Conservation (phyloP, 2,888 invertebrate species). For the Calliopum simillimum region DNA sequence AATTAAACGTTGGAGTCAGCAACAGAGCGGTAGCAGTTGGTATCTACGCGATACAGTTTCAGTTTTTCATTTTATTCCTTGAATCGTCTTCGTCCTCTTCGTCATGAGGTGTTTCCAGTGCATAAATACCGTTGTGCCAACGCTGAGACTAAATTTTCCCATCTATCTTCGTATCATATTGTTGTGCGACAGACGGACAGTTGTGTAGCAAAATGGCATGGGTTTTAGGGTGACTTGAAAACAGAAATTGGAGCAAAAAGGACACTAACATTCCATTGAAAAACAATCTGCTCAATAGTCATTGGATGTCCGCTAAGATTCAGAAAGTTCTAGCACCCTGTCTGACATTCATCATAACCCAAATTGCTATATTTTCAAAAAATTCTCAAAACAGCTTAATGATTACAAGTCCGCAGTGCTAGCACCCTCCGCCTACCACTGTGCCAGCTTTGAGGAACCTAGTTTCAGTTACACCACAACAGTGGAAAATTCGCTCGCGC, state of each 20-base stretch:
- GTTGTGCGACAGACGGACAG: slow-evolving; percentile 20
- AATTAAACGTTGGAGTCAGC: slow-evolving; percentile 7
- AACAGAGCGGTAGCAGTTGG: slow-evolving; percentile 41
- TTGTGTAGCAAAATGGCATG: too few relatives aligned
- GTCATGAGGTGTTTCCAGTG: slow-evolving; percentile 35
- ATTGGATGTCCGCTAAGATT: too few relatives aligned
- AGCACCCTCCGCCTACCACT: neutral
- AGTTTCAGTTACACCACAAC: slow-evolving; percentile 21
- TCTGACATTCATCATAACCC: too few relatives aligned
- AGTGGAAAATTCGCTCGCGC: slow-evolving; percentile 33
- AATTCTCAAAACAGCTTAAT: too few relatives aligned
- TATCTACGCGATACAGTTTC: slow-evolving; percentile 44
- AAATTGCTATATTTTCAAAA: too few relatives aligned
- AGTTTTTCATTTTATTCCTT: slow-evolving; percentile 43
- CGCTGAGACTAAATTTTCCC: slow-evolving; percentile 42
- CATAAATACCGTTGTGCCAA: slow-evolving; percentile 46
- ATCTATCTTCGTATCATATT: slow-evolving; percentile 47
- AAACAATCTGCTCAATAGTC: too few relatives aligned
- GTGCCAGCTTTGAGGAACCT: neutral
- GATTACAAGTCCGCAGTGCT: neutral
- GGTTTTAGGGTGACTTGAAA: too few relatives aligned
- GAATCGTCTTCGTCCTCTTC: slow-evolving; percentile 22
- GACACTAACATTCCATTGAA: too few relatives aligned
- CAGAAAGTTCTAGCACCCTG: too few relatives aligned
- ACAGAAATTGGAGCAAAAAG: too few relatives aligned